Percentiles rank a stretch among this genome's conserved stretches.
phyloP scores from a whole-genome alignment of 2,888 invertebrate species.

The Stenodera caucasica region DNA sequence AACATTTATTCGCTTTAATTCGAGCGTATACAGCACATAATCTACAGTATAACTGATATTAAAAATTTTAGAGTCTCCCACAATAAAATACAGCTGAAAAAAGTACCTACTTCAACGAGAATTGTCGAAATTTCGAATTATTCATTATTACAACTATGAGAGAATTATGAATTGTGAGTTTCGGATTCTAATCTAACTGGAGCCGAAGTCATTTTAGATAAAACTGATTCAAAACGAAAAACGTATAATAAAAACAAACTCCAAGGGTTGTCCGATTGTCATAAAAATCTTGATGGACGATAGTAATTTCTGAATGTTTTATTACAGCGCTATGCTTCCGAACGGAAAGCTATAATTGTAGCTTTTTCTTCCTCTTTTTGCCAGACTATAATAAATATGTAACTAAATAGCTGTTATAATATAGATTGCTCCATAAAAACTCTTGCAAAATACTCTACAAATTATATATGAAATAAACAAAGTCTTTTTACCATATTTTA shows the following conservation, averaged over 20 bases:
- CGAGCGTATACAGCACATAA: background rate
- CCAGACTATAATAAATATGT: background rate
- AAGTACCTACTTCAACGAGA: background rate
- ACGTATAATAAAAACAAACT: constrained; percentile 39
- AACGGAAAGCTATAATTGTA: constrained; percentile 33
- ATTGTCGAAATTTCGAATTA: too few species aligned
- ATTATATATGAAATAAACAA: background rate
- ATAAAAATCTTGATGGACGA: constrained; percentile 46
- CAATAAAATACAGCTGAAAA: background rate
- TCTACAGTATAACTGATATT: background rate
- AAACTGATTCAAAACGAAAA: constrained; percentile 41
- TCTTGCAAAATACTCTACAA: background rate
- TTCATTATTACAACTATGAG: too few species aligned
- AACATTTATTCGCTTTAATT: constrained; percentile 4
- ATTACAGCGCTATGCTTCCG: constrained; percentile 36
- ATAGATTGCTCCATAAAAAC: background rate
- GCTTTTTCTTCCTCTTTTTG: constrained; percentile 10
- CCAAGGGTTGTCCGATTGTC: constrained; percentile 46
- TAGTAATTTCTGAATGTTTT: constrained; percentile 45
- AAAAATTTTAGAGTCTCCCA: background rate
- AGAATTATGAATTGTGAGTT: too few species aligned
- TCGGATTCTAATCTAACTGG: too few species aligned
- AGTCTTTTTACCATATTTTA: too few species aligned
- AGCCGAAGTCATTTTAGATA: constrained; percentile 34
- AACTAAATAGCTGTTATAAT: background rate